phyloP scores from a whole-genome alignment of 2,797 vertebrate genomes.

The Urosaurus nigricauda region DNA sequence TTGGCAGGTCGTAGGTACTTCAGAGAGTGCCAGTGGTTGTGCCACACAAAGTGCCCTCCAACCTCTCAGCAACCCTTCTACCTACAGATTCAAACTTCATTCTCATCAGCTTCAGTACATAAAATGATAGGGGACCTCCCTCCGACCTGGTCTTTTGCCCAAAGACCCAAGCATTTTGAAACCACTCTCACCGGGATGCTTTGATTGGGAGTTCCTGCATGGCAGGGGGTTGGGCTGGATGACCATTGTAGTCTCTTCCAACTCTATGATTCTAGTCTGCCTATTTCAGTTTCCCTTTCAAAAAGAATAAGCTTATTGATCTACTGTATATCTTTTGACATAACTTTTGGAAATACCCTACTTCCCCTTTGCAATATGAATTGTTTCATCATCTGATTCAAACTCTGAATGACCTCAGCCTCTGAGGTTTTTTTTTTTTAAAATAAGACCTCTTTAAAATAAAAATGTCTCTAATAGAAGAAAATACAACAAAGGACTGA shows the following conservation, averaged over 20 bases:
- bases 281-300: constrained; percentile 14
- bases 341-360: constrained; percentile 35
- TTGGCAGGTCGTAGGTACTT: no score
- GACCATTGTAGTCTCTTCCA: no score
- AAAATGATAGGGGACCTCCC: background rate
- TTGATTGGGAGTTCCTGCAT: no score
- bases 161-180: background rate
- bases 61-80: no score
- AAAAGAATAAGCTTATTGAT: constrained; percentile 37
- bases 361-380: constrained; percentile 43
- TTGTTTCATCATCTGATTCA: constrained; percentile 53
- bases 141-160: background rate
- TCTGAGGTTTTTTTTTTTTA: background rate
- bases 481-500: background rate
- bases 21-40: background rate
- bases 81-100: background rate
- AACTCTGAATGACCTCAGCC: constrained; percentile 4
- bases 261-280: no score
- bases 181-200: background rate
- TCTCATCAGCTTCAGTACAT: background rate
- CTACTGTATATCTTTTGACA: constrained; percentile 13
- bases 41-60: no score
- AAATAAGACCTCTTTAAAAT: constrained; percentile 37
- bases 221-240: no score
- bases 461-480: constrained; percentile 35